Evolutionary conservation across 2,888 invertebrate genomes (phyloP).

Genomic region (Pseudoips prasinana): DNA sequence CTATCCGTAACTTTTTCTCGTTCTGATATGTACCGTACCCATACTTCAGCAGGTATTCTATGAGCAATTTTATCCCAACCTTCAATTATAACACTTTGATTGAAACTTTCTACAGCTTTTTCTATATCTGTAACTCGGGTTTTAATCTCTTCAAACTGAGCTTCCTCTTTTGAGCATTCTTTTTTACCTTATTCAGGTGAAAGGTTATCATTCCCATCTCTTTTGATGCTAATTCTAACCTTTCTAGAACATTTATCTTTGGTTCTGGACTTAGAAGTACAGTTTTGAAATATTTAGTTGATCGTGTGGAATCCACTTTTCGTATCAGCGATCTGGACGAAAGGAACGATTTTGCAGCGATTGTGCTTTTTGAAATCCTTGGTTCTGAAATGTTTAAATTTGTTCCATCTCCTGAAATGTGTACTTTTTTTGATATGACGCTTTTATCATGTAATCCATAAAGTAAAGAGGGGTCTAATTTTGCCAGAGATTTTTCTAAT

Average conservation of each 20-base stretch:
- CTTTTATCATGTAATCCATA: too few relatives aligned
- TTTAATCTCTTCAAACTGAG: constrained; percentile 79
- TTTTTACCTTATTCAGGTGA: constrained; percentile 45
- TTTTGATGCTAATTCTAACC: constrained; percentile 66
- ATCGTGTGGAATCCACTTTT: constrained; percentile 6
- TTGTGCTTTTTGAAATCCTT: too few relatives aligned
- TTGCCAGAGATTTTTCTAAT: too few relatives aligned
- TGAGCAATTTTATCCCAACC: constrained; percentile 81
- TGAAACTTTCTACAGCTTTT: constrained; percentile 69
- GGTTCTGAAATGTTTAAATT: too few relatives aligned
- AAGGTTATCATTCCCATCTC: constrained; percentile 69
- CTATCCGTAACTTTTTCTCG: constrained; percentile 78
- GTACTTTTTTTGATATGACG: too few relatives aligned
- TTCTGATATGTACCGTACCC: constrained; percentile 81
- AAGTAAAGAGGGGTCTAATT: too few relatives aligned
- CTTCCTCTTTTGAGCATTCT: constrained; percentile 54
- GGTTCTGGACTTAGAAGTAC: constrained; percentile 51
- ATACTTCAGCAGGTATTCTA: constrained; percentile 83
- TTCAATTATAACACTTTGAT: constrained; percentile 70
- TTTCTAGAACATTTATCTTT: constrained; percentile 73
- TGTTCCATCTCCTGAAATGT: too few relatives aligned
- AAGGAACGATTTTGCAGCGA: too few relatives aligned
- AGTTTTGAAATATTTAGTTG: constrained; percentile 52
- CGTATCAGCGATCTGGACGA: neutral
- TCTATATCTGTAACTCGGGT: constrained; percentile 70